Evolutionary conservation across 1,140 invertebrate species (phyloP).

Genomic region (Solenopsis fugax): DNA sequence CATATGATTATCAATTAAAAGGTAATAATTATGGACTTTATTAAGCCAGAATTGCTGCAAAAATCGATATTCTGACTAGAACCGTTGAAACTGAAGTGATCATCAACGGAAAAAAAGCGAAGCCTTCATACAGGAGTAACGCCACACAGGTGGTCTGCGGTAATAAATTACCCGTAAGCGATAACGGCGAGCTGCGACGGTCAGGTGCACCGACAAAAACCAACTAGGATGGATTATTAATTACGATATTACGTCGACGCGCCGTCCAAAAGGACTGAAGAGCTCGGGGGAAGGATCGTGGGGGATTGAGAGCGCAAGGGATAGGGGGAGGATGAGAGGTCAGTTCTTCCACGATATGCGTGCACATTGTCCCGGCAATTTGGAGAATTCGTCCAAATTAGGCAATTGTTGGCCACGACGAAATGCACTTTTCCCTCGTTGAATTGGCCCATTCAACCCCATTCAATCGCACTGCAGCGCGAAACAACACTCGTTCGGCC

Average conservation of each 20-base stretch:
- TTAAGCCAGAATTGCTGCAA: background rate
- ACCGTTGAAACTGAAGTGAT: conserved; percentile 58
- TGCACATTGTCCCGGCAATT: conserved; percentile 10
- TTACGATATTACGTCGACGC: conserved; percentile 80
- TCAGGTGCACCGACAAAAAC: conserved; percentile 80
- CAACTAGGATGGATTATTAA: conserved; percentile 85
- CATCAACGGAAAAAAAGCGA: conserved; percentile 68
- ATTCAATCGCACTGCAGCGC: conserved; percentile 47
- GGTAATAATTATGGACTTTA: background rate
- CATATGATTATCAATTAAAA: background rate
- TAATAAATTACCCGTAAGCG: conserved; percentile 82
- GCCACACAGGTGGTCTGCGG: conserved; percentile 75
- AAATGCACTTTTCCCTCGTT: conserved; percentile 23
- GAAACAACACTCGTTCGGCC: conserved; percentile 26
- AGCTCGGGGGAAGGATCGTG: background rate
- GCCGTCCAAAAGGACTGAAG: background rate
- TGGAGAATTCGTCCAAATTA: conserved; percentile 42
- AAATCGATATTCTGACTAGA: conserved; percentile 56
- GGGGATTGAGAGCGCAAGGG: background rate
- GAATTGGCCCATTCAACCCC: conserved; percentile 6
- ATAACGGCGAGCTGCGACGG: conserved; percentile 74
- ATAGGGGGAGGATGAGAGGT: background rate
- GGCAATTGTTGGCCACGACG: conserved; percentile 15
- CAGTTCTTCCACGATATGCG: conserved; percentile 15
- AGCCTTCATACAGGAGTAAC: conserved; percentile 69